Evolutionary conservation across 1,140 invertebrate genomes (phyloP), one percentile per base, ranked within the genome.

Genomic region (Delia radicum): DNA sequence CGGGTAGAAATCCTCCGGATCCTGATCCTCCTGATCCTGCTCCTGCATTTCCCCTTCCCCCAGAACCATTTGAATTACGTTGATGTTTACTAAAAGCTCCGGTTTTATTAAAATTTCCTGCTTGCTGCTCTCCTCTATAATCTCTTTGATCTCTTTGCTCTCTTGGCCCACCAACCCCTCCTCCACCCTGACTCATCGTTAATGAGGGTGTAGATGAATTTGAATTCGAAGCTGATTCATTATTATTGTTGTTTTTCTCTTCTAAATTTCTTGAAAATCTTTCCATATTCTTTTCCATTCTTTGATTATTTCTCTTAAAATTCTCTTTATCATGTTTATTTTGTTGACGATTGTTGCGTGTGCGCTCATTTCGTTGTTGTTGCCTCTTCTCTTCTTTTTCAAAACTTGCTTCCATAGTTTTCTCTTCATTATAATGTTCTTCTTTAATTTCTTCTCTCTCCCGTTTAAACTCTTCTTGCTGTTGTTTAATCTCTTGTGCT

Each of bases 261-360:
- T 74, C 48, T 13, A 61, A 31, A 48, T 73, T 73, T 27, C 71
- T 27, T 0, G 46, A 73, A 73, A 73, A 48, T 31, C 46, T 76
- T 73, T 5, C 83, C 33, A 75, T 75, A 82, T 24, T 83, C 71
- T 73, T 83, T 83, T 65, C 79, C 80, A 69, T 33, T 13, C 65
- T 28, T 33, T 69, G 33, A 13, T 69, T 18, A 21, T 69, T 69
- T 33, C 65, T 24, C 10, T 33, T 33, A 33, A 33, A 18, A 37
- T 69, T 69, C n/a, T 69, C 65, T 18, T 69, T 69, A 21, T 69
- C 65, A 12, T 69, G 65, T 37, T 69, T 69, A 21, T 33, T 69
- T 2, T 69, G 31, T 65, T 73, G 33, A 33, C 71, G 75, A 42
- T 33, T 42, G 48, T 73, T 48, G 15, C 75, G 69, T 15, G 48